Conservation (phyloP, 2,888 invertebrate genomes). For the Tribolium freemani region DNA sequence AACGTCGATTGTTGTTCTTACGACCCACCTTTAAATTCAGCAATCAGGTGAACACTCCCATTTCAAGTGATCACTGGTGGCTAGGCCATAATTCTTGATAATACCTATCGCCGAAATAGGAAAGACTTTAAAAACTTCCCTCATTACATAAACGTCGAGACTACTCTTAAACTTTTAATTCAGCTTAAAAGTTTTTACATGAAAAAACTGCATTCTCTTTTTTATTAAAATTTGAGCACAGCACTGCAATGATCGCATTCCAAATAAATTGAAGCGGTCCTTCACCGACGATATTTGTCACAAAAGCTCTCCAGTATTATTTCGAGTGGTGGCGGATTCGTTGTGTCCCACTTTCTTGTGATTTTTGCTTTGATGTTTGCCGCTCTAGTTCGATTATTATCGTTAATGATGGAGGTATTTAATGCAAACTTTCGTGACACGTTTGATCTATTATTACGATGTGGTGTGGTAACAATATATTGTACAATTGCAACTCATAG, state of each 20-base stretch:
- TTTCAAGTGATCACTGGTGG: slow-evolving; percentile 8
- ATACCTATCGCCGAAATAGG: slow-evolving; percentile 7
- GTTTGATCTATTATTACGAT: slow-evolving; percentile 17
- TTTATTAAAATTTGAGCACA: slow-evolving; percentile 15
- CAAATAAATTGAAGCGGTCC: not conserved
- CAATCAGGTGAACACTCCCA: slow-evolving; percentile 14
- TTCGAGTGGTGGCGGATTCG: too few species aligned
- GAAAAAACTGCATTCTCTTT: not conserved
- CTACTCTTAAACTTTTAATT: slow-evolving; percentile 11
- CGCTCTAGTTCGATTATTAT: slow-evolving; percentile 1
- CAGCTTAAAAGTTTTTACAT: not conserved
- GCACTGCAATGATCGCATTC: slow-evolving; percentile 1
- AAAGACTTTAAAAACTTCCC: slow-evolving; percentile 17
- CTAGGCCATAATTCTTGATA: slow-evolving; percentile 12
- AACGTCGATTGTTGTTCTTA: not conserved
- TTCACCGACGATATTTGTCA: not conserved
- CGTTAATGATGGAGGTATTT: slow-evolving; percentile 19
- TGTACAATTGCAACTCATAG: slow-evolving; percentile 25
- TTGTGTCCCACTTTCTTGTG: not conserved
- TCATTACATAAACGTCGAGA: slow-evolving; percentile 7
- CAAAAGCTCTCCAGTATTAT: not conserved
- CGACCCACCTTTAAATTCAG: slow-evolving; percentile 15
- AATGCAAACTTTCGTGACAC: slow-evolving; percentile 20
- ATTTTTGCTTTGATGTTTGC: slow-evolving; percentile 14
- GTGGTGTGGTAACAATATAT: slow-evolving; percentile 37